Percentiles rank a stretch among this genome's conserved stretches.
phyloP scores from a whole-genome alignment of 2,113 vertebrate genomes.

The Tenrec ecaudatus region DNA sequence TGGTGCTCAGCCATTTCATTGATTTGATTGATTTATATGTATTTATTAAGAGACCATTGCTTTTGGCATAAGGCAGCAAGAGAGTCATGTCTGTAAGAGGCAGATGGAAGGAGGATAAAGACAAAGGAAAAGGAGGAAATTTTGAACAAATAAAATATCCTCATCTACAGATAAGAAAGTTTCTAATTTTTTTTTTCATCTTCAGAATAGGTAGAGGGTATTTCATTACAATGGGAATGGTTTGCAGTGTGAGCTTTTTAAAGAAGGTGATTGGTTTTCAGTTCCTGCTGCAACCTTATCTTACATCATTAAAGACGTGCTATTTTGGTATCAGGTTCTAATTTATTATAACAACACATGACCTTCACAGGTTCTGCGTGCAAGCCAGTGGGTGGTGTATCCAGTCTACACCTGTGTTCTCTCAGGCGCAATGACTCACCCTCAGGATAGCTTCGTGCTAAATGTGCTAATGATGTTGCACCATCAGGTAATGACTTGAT shows the following conservation, averaged over 20 bases:
- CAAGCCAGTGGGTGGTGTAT: not conserved
- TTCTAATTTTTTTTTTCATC: slow-evolving; percentile 33
- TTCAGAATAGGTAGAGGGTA: not conserved
- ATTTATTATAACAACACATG: slow-evolving; percentile 59
- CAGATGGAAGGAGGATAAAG: not conserved
- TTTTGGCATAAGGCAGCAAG: not conserved
- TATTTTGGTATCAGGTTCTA: slow-evolving; percentile 60
- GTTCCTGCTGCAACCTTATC: slow-evolving; percentile 10
- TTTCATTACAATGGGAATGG: slow-evolving; percentile 53
- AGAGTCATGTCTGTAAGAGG: not conserved
- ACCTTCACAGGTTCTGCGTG: slow-evolving; percentile 40
- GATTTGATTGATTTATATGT: not conserved
- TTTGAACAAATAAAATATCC: slow-evolving; percentile 27
- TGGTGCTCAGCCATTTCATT: not conserved
- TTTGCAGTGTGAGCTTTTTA: slow-evolving; percentile 2
- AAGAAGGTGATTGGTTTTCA: slow-evolving; percentile 52
- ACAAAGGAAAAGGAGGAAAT: not conserved
- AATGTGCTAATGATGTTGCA: slow-evolving; percentile 48
- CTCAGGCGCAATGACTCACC: slow-evolving; percentile 47
- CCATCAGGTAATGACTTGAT: slow-evolving; percentile 20
- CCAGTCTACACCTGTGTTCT: slow-evolving; percentile 66
- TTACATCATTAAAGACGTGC: slow-evolving; percentile 53
- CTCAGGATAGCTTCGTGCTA: slow-evolving; percentile 37
- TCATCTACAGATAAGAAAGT: not conserved
- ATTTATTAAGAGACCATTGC: not conserved